Evolutionary conservation across 2,113 vertebrate genomes (phyloP).

Genomic region (Sorex fumeus): DNA sequence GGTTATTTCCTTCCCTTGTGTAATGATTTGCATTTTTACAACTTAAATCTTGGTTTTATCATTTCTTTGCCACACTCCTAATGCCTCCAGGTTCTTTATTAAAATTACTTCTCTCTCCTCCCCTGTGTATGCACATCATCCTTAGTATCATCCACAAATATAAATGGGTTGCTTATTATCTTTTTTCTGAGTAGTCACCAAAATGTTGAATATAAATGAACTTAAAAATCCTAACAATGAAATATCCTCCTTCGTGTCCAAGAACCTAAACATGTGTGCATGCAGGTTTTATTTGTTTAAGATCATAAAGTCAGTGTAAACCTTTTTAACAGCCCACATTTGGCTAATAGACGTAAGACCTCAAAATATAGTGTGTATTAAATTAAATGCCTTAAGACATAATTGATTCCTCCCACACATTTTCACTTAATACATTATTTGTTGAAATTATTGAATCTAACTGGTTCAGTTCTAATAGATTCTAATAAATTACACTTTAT

Average conservation of each 20-base stretch:
- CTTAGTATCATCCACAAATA: constrained; percentile 57
- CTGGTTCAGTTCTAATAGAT: not conserved
- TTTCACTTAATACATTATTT: not conserved
- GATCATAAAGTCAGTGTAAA: constrained; percentile 14
- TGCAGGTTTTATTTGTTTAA: constrained; percentile 58
- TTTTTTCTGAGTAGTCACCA: constrained; percentile 56
- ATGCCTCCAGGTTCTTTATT: constrained; percentile 73
- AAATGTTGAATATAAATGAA: constrained; percentile 68
- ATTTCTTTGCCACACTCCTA: constrained; percentile 66
- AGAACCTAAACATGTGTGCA: not conserved
- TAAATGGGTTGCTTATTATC: constrained; percentile 66
- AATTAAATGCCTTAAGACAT: constrained; percentile 51
- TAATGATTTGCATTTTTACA: constrained; percentile 79
- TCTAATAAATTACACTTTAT: constrained; percentile 23
- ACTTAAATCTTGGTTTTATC: constrained; percentile 72
- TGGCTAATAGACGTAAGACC: constrained; percentile 26
- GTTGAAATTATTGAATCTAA: constrained; percentile 7
- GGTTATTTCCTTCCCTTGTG: constrained; percentile 47
- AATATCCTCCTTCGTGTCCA: constrained; percentile 47
- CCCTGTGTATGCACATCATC: constrained; percentile 34
- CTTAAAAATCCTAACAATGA: constrained; percentile 52
- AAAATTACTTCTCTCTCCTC: constrained; percentile 71
- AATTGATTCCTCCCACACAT: not conserved
- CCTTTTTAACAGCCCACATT: constrained; percentile 15
- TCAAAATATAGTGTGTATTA: constrained; percentile 29